Percentiles rank a stretch among this genome's conserved stretches.
phyloP scores from a whole-genome alignment of 2,113 vertebrate species.

The Talpa occidentalis region DNA sequence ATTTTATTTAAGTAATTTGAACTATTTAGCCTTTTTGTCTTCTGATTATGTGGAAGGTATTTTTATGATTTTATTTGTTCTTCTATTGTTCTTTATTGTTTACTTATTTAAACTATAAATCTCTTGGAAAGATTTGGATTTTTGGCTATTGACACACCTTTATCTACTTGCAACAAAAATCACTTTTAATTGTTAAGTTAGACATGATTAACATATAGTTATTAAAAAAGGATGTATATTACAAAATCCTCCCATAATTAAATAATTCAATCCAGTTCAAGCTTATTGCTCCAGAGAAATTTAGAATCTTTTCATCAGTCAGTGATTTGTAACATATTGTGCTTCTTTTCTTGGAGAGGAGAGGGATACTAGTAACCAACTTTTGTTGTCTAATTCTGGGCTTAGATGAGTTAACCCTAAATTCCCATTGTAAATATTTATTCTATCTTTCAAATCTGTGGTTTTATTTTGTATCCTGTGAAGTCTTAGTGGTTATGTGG shows the following conservation, averaged over 20 bases:
- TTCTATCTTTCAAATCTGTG: background rate
- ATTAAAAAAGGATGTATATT: constrained; percentile 18
- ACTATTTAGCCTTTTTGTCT: background rate
- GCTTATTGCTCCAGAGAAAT: constrained; percentile 37
- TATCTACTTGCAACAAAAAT: constrained; percentile 14
- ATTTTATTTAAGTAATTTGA: constrained; percentile 4
- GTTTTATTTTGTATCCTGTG: constrained; percentile 40
- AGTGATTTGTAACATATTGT: constrained; percentile 61
- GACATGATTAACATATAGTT: background rate
- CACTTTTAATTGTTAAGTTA: constrained; percentile 35
- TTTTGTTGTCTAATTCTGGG: constrained; percentile 58
- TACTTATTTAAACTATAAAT: background rate
- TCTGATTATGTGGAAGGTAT: background rate
- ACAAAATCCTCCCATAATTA: constrained; percentile 29
- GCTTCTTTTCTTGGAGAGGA: constrained; percentile 1
- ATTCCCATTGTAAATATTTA: constrained; percentile 68
- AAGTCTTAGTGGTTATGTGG: background rate
- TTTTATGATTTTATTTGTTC: constrained; percentile 3
- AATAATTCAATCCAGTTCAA: constrained; percentile 60
- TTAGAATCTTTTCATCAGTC: constrained; percentile 69
- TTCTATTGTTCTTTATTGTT: background rate
- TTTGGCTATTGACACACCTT: background rate
- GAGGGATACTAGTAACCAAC: constrained; percentile 5
- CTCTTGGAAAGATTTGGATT: background rate
- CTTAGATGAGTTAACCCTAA: constrained; percentile 48